A percentile compares a stretch with the other conserved stretches of the same genome.
Evolutionary conservation across 2,113 vertebrate species (phyloP).

Genomic region (Oceanodroma tethys): DNA sequence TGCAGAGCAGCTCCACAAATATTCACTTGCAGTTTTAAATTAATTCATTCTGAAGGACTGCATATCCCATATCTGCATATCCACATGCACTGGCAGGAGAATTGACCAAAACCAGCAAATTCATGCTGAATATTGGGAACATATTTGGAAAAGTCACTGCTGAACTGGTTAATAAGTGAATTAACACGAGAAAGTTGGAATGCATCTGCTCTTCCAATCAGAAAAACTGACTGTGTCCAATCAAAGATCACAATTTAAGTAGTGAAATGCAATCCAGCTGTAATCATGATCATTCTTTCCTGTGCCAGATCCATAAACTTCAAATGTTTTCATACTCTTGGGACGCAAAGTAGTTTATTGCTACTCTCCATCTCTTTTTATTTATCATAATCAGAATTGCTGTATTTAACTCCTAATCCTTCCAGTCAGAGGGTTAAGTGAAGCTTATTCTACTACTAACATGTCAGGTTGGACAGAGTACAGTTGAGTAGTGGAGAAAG

Average conservation of each 20-base stretch:
- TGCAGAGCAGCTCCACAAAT: background rate
- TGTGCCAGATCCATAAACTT: constrained; percentile 31
- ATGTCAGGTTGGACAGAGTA: background rate
- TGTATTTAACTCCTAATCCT: background rate
- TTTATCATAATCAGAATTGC: background rate
- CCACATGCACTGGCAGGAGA: background rate
- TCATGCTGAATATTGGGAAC: background rate
- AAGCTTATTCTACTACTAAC: background rate
- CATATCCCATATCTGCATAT: background rate
- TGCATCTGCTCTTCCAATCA: background rate
- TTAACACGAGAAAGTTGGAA: background rate
- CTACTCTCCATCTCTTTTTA: background rate
- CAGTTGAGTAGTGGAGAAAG: background rate
- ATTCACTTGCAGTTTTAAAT: background rate
- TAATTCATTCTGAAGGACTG: background rate
- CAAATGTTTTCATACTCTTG: background rate
- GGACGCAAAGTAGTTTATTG: background rate
- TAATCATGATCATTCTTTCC: background rate
- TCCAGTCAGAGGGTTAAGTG: background rate
- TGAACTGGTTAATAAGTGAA: background rate
- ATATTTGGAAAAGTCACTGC: background rate
- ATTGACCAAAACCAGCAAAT: background rate
- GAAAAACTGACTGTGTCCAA: background rate
- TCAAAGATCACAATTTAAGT: constrained; percentile 14
- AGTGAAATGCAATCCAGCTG: constrained; percentile 23